phyloP scores from a whole-genome alignment of 1,140 invertebrate species.

The Zaprionus ornatus region DNA sequence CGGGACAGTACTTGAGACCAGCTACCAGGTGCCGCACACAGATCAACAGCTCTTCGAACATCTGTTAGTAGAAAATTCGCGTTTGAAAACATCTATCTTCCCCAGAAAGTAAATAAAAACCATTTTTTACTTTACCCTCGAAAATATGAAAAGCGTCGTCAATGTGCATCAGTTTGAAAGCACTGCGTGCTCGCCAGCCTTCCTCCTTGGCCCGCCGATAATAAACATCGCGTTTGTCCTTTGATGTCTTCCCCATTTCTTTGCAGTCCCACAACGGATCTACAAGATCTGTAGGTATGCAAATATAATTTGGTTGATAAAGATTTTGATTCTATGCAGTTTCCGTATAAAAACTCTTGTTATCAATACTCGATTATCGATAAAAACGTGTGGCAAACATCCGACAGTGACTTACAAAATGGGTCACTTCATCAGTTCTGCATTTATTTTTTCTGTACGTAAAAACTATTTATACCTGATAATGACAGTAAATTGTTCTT shows the following conservation, averaged over 20 bases:
- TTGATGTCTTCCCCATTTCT: constrained; percentile 98
- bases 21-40: constrained; percentile 98
- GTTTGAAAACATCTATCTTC: background rate
- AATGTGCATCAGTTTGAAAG: constrained; percentile 99
- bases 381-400: background rate
- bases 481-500: background rate
- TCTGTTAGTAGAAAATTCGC: constrained; percentile 84
- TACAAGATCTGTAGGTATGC: background rate
- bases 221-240: constrained; percentile 99
- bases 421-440: background rate
- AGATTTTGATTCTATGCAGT: background rate
- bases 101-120: background rate
- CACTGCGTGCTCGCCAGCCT: constrained; percentile 98
- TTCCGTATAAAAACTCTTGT: background rate
- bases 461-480: background rate
- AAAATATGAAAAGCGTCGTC: constrained; percentile 97
- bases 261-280: background rate
- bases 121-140: constrained; percentile 88
- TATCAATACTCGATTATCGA: background rate
- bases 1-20: constrained; percentile 98
- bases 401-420: background rate
- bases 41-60: constrained; percentile 96
- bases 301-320: background rate
- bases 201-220: constrained; percentile 99
- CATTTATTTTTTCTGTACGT: background rate